Conservation (phyloP, 2,797 vertebrate genomes). For the Macroramphosus scolopax region DNA sequence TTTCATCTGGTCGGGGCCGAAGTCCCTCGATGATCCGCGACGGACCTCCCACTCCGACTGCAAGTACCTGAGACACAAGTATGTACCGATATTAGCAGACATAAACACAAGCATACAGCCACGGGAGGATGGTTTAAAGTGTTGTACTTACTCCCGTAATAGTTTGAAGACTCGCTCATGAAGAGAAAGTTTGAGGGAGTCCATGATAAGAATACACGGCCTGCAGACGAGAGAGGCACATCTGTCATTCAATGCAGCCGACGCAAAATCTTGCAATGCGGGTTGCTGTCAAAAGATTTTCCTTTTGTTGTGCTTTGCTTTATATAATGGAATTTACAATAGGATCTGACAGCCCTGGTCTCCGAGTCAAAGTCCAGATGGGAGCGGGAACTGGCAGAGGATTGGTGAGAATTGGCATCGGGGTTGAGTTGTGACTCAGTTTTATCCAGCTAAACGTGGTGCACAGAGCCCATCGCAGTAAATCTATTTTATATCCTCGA, state of each 20-base stretch:
- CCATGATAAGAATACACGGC: slow-evolving; percentile 94
- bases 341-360: no score
- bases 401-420: no score
- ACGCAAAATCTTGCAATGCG: no score
- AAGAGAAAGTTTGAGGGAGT: slow-evolving; percentile 90
- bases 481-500: no score
- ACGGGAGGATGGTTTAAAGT: not conserved
- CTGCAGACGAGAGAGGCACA: slow-evolving; percentile 63
- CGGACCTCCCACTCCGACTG: slow-evolving; percentile 92
- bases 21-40: slow-evolving; percentile 79
- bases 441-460: no score
- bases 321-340: not conserved
- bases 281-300: no score
- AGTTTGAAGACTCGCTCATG: slow-evolving; percentile 89
- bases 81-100: not conserved
- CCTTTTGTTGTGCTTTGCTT: no score
- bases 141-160: slow-evolving; percentile 89
- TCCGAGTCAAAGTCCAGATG: no score
- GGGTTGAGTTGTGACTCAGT: no score
- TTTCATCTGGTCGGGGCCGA: slow-evolving; percentile 85
- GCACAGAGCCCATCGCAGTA: no score
- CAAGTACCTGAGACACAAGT: slow-evolving; percentile 83
- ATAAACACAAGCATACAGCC: not conserved
- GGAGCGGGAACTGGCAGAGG: no score
- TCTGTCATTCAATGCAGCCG: slow-evolving; percentile 8